Percentiles rank a stretch among this genome's conserved stretches.
phyloP scores from a whole-genome alignment of 2,888 invertebrate genomes.

The Suillia variegata region DNA sequence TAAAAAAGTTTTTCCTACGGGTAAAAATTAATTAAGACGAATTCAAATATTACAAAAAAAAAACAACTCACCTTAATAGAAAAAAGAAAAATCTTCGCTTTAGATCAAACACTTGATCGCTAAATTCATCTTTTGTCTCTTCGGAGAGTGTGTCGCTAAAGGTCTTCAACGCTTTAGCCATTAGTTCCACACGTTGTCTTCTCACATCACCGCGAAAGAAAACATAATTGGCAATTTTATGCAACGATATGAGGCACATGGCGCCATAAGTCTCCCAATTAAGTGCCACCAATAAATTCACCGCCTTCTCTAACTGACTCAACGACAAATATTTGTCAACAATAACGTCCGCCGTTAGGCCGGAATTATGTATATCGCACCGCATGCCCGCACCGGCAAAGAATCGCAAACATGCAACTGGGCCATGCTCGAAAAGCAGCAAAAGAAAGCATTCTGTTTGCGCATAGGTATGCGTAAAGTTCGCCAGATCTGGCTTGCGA shows the following conservation, averaged over 20 bases:
- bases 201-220: slow-evolving; percentile 56
- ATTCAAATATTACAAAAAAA: too few species aligned
- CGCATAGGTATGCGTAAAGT: slow-evolving; percentile 53
- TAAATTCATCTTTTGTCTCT: slow-evolving; percentile 74
- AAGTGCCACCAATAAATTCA: slow-evolving; percentile 69
- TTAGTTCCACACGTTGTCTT: slow-evolving; percentile 61
- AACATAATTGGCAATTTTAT: slow-evolving; percentile 72
- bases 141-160: slow-evolving; percentile 74
- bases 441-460: slow-evolving; percentile 65
- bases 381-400: slow-evolving; percentile 63
- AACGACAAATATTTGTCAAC: slow-evolving; percentile 70
- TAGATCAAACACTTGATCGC: slow-evolving; percentile 78
- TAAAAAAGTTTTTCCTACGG: slow-evolving; percentile 71
- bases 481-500: slow-evolving; percentile 62
- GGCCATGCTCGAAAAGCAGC: slow-evolving; percentile 69
- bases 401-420: slow-evolving; percentile 65
- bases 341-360: slow-evolving; percentile 67
- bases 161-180: slow-evolving; percentile 80
- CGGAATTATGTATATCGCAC: slow-evolving; percentile 61
- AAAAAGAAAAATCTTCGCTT: slow-evolving; percentile 88
- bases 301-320: slow-evolving; percentile 71
- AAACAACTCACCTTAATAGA: slow-evolving; percentile 69
- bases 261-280: slow-evolving; percentile 82
- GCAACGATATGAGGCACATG: slow-evolving; percentile 75
- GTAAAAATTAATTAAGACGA: not conserved